Evolutionary conservation across 2,888 invertebrate genomes (phyloP), one percentile per base, ranked within the genome.

Genomic region (Nemurella pictetii): DNA sequence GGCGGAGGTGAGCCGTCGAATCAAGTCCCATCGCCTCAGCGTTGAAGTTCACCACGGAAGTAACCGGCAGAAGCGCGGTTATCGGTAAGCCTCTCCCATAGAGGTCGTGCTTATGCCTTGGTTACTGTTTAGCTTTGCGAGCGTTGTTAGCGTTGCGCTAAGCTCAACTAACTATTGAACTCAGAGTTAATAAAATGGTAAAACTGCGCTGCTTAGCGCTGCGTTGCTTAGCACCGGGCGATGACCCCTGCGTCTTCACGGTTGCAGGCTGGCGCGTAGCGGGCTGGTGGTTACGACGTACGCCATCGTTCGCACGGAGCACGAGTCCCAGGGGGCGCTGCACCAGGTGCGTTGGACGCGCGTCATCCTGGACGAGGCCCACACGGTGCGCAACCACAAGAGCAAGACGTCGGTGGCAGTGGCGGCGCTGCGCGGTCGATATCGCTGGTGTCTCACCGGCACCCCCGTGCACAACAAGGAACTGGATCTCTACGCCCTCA

Each of bases 381-480:
- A 99, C 90, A 93, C 94, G 74, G 95, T 99, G 9, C 94, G 98
- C 87, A 99, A 99, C 91, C 93, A 95, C 89, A 97, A 97, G 90
- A 93, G 95, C 9, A 92, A 93, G 87, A 94, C 95, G 0, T 94
- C 96, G 0, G 89, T 92, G 86, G 95, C 96, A 0, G 95, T 95
- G 7, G 95, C 95, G 89, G 90, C 91, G 0, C 90, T 97, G 80
- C 88, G 89, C 0, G 94, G 93, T 5, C 92, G 90, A 85, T 91
- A 93, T 0, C 94, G 97, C 15, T 97, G 97, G 97, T 95, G 95
- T 0, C 92, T 99, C 27, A 98, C 98, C 0, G 99, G 99, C 30
- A 98, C 98, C 0, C 99, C 99, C 0, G 95, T 99, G 75, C 99
- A 99, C 89, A 99, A 99, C 90, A 96, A 97, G 89, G 95, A 97